Conservation (phyloP, 2,888 invertebrate species). For the Drosophila nr. medialis region DNA sequence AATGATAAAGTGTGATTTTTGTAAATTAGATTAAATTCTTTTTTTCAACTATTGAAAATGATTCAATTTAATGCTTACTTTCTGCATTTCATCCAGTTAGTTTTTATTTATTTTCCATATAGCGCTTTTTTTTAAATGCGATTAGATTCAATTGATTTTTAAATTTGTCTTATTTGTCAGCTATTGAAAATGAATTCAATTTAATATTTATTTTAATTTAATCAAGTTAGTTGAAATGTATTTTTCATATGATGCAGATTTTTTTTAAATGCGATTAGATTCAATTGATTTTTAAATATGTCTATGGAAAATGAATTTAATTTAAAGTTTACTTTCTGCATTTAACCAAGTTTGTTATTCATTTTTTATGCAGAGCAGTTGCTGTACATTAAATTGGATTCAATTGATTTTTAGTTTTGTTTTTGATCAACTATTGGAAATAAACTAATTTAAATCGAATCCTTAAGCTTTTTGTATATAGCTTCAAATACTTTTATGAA, state of each 20-base stretch:
- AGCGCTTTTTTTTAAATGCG: background rate
- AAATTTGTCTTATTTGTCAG: background rate
- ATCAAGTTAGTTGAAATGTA: background rate
- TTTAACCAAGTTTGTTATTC: background rate
- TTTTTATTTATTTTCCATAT: background rate
- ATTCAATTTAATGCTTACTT: background rate
- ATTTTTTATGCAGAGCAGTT: background rate
- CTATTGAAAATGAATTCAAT: background rate
- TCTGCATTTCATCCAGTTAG: background rate
- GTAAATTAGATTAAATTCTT: background rate
- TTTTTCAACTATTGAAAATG: background rate
- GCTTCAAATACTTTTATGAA: background rate
- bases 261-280: background rate
- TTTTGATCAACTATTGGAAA: background rate
- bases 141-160: background rate
- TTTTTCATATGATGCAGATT: background rate
- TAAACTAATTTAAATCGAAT: background rate
- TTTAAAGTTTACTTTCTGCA: background rate
- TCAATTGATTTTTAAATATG: background rate
- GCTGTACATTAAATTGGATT: background rate
- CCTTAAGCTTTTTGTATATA: rapidly evolving
- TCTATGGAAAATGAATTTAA: background rate
- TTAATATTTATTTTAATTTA: background rate
- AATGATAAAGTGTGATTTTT: background rate
- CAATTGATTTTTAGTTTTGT: background rate